Conservation (phyloP, 23 tunicate genomes). For the Pegea sp. region DNA sequence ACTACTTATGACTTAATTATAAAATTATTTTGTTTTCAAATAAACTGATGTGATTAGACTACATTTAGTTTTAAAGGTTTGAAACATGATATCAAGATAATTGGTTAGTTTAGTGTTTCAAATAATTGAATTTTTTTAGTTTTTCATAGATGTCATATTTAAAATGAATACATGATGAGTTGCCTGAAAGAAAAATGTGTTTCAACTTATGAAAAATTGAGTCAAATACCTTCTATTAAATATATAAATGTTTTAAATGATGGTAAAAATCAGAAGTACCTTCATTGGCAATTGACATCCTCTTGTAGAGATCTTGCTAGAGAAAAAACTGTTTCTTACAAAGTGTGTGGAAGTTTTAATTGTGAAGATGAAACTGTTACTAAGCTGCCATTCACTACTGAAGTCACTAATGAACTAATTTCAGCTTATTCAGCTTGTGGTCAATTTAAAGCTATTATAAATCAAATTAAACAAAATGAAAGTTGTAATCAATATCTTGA, state of each 20-base stretch:
- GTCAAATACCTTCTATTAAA: slow-evolving; percentile 11
- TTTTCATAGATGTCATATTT: too few relatives aligned
- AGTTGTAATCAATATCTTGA: slow-evolving; percentile 37
- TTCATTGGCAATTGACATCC: slow-evolving; percentile 37
- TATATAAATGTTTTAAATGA: slow-evolving; percentile 1
- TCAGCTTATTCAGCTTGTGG: slow-evolving; percentile 11
- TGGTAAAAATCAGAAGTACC: background rate
- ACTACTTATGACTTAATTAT: too few relatives aligned
- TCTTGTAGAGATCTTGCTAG: slow-evolving; percentile 41
- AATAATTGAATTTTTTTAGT: too few relatives aligned
- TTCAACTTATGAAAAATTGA: slow-evolving; percentile 8
- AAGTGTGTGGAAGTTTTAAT: slow-evolving; percentile 3
- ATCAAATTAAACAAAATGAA: slow-evolving; percentile 18
- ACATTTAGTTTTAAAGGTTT: too few relatives aligned
- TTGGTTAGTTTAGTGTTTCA: too few relatives aligned
- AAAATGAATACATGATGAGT: slow-evolving; percentile 3
- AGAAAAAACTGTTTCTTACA: slow-evolving; percentile 10
- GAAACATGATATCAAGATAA: too few relatives aligned
- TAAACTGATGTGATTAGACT: too few relatives aligned
- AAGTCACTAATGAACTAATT: slow-evolving; percentile 22
- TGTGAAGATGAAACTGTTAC: background rate
- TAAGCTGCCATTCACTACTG: slow-evolving; percentile 9
- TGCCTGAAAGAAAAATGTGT: slow-evolving; percentile 13
- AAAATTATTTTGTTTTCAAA: too few relatives aligned
- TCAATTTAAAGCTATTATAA: slow-evolving; percentile 10